Evolutionary conservation across 1,140 invertebrate species (phyloP).

Genomic region (Trichoplusia ni): DNA sequence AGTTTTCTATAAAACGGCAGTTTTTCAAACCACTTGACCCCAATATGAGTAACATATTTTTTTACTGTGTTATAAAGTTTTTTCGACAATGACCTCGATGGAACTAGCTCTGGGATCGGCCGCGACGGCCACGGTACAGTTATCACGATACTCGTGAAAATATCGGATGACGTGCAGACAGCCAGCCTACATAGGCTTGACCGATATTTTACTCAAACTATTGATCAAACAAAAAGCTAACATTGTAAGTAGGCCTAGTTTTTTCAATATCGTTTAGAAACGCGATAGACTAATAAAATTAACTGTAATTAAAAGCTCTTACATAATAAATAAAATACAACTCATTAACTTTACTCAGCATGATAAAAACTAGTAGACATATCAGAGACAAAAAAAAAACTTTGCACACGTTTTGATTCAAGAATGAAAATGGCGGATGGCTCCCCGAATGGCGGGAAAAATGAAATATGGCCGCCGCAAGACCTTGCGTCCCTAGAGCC

Average conservation of each 20-base stretch:
- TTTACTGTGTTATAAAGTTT: slow-evolving; percentile 25
- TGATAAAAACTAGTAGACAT: background rate
- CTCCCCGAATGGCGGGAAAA: slow-evolving; percentile 51
- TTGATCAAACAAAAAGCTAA: slow-evolving; percentile 1
- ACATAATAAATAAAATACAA: too few species aligned
- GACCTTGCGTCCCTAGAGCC: slow-evolving; percentile 35
- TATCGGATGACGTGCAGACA: too few species aligned
- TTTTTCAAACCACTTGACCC: slow-evolving; percentile 27
- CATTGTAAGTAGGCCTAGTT: too few species aligned
- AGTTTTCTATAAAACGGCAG: background rate
- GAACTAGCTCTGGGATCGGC: background rate
- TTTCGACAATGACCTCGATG: slow-evolving; percentile 25
- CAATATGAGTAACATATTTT: slow-evolving; percentile 13
- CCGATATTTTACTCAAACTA: too few species aligned
- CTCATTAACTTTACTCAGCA: too few species aligned
- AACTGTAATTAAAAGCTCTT: too few species aligned
- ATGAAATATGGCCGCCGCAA: slow-evolving; percentile 59
- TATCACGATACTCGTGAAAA: slow-evolving; percentile 6
- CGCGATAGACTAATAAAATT: too few species aligned
- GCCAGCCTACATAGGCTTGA: too few species aligned
- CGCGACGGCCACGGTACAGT: background rate
- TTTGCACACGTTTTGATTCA: slow-evolving; percentile 36
- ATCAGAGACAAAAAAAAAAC: slow-evolving; percentile 33
- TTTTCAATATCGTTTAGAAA: too few species aligned
- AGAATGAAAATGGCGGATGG: slow-evolving; percentile 53